A percentile compares a stretch with the other conserved stretches of the same genome.
Evolutionary conservation across 2,797 vertebrate species (phyloP).

Genomic region (Gymnoscopelus microlampas): DNA sequence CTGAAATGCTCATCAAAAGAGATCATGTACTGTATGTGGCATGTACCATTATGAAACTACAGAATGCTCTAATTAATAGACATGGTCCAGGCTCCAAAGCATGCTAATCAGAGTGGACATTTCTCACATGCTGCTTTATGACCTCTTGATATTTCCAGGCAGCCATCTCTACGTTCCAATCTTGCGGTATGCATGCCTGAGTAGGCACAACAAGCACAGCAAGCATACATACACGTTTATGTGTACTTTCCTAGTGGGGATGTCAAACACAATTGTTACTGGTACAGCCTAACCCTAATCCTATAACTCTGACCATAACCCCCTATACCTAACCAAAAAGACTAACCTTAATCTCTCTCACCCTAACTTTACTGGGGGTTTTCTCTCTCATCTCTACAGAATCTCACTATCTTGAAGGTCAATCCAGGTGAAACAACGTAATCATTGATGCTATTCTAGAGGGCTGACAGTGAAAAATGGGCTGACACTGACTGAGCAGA

Average conservation of each 20-base stretch:
- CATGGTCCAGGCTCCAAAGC: constrained; percentile 2
- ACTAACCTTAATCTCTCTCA: too few relatives aligned
- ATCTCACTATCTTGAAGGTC: too few relatives aligned
- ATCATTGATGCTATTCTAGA: too few relatives aligned
- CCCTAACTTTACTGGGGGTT: too few relatives aligned
- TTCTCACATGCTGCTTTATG: constrained; percentile 44
- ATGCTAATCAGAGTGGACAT: constrained; percentile 51
- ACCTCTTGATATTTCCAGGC: constrained; percentile 41
- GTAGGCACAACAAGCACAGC: neutral
- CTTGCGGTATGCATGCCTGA: neutral
- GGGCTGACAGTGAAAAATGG: too few relatives aligned
- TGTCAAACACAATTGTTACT: too few relatives aligned
- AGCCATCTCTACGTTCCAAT: constrained; percentile 6
- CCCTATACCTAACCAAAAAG: too few relatives aligned
- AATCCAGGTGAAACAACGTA: neutral
- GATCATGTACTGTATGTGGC: constrained; percentile 18
- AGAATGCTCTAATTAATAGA: constrained; percentile 24
- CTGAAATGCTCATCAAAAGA: constrained; percentile 46
- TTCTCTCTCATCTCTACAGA: too few relatives aligned
- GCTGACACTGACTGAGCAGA: too few relatives aligned
- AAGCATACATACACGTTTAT: neutral
- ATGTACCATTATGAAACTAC: neutral
- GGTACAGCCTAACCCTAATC: too few relatives aligned
- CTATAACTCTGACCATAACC: too few relatives aligned
- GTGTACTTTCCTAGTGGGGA: too few relatives aligned